phyloP scores from a whole-genome alignment of 1,140 invertebrate species.

The Hetaerina americana region DNA sequence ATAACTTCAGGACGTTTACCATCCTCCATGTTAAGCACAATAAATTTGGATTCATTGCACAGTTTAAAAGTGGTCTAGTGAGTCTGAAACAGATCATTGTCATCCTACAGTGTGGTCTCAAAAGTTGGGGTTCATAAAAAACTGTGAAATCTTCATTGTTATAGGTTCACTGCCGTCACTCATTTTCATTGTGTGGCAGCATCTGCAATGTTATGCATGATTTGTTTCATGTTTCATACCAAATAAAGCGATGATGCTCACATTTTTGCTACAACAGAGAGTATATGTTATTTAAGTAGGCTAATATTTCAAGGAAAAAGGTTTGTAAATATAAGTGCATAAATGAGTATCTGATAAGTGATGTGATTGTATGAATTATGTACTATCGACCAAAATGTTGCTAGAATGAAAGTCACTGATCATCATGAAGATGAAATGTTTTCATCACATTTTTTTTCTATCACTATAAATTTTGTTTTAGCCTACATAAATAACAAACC shows the following conservation, averaged over 20 bases:
- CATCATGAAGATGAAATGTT: background rate
- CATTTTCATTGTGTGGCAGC: background rate
- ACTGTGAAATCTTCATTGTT: background rate
- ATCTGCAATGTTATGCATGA: background rate
- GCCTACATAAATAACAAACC: too few species aligned
- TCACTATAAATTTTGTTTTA: background rate
- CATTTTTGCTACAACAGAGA: background rate
- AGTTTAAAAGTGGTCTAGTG: background rate
- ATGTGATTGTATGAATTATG: background rate
- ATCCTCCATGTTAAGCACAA: background rate
- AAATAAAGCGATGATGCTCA: background rate
- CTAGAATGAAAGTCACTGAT: background rate
- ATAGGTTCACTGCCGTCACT: background rate
- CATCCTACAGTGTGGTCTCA: background rate
- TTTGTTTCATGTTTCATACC: too few species aligned
- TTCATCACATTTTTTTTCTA: background rate
- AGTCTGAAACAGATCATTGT: background rate
- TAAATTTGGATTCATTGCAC: background rate
- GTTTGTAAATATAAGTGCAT: background rate
- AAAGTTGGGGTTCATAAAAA: background rate
- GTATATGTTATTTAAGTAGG: background rate
- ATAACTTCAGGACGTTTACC: too few species aligned
- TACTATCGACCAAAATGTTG: background rate
- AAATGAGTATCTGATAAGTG: background rate
- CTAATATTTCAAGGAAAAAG: background rate